phyloP scores from a whole-genome alignment of 2,113 vertebrate species.

The Phalacrocorax carbo region DNA sequence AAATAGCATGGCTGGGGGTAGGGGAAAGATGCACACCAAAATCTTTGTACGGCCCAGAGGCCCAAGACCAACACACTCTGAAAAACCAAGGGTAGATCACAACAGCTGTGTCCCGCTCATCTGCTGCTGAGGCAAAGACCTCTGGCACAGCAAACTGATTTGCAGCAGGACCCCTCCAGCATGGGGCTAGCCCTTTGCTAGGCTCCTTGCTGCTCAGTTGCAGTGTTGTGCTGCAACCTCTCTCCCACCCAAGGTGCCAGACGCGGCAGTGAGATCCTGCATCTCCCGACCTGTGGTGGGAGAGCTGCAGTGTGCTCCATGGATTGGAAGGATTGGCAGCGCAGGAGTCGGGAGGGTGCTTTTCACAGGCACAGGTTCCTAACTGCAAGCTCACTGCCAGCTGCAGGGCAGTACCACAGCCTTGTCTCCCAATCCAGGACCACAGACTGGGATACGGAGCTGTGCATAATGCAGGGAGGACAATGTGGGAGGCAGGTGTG shows the following conservation, averaged over 20 bases:
- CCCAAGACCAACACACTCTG: not conserved
- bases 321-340: not conserved
- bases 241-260: not conserved
- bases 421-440: not conserved
- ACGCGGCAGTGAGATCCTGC: not conserved
- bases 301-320: not conserved
- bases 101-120: not conserved
- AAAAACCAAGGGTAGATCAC: not conserved
- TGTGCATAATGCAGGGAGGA: not conserved
- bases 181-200: not conserved
- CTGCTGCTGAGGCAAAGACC: not conserved
- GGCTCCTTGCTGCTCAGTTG: not conserved
- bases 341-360: not conserved
- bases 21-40: not conserved
- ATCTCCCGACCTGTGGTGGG: not conserved
- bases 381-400: accelerated
- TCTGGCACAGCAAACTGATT: not conserved
- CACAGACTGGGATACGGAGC: not conserved
- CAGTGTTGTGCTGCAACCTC: not conserved
- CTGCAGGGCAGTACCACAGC: not conserved
- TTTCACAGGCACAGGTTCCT: not conserved
- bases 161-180: not conserved
- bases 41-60: not conserved
- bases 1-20: not conserved
- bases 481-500: not conserved